Evolutionary conservation across 2,797 vertebrate species (phyloP), one percentile per base, ranked within the genome.

Genomic region (Eospalax fontanierii): DNA sequence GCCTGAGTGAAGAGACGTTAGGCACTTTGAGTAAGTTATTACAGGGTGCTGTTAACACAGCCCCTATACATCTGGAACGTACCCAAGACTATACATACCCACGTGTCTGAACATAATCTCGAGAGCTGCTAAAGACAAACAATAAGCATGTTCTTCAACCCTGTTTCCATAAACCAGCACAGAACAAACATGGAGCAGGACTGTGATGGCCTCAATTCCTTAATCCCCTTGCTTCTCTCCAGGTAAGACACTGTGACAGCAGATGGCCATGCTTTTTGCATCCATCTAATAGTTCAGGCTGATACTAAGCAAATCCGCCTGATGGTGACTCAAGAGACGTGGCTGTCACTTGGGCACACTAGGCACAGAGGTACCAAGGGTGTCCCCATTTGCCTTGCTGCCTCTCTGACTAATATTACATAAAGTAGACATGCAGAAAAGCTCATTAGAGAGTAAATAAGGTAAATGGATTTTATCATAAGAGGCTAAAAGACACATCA

Each of bases 281-380:
- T 70, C 82, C 88, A 24, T 24, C 71, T 84, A 26, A 68, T 61
- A 74, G 85, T 70, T 71, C 74, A 73, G 63, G 59, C 63, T 84
- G 93, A 92, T 66, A 70, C 40, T 71, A 80, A 96, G n/a, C 54
- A 21, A 95, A 26, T 14, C 63, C 61, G 76, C 87, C 54, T 50
- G 10, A 21, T 4, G 33, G n/a, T 2, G 18, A 87, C 35, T 79
- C 65, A n/a, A 35, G 84, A 88, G 89, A 78, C 87, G 4, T 65
- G 61, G 54, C 22, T 89, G 54, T 75, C 73, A 54, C 59, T 76
- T 50, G 50, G 40, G 46, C 33, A 79, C 66, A 63, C 26, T 2
- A 6, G 12, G 46, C 43, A 3, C 43, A 63, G 40, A 81, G 57
- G 30, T 8, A 81, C 35, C 26, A 50, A 68, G 6, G 4, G 12